A percentile compares a stretch with the other conserved stretches of the same genome.
Conservation (phyloP, 1,140 invertebrate genomes). For the Brachionus manjavacas region DNA sequence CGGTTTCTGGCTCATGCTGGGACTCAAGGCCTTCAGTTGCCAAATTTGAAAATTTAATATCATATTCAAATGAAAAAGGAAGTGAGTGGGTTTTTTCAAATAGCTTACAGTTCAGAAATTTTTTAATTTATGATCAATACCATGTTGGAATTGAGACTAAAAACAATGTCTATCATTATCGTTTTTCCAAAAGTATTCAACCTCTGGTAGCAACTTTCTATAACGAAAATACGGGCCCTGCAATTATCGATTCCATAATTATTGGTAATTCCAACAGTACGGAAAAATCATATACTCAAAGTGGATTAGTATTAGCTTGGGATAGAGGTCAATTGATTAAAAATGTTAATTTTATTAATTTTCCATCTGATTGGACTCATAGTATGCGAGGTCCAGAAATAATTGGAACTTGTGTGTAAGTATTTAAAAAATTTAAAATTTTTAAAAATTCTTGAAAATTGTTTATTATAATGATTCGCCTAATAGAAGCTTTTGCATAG, state of each 20-base stretch:
- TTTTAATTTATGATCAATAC: constrained; percentile 48
- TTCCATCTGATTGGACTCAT: not conserved
- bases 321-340: constrained; percentile 20
- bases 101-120: constrained; percentile 49
- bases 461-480: too few species aligned
- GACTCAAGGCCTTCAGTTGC: not conserved
- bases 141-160: constrained; percentile 46
- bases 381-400: not conserved
- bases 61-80: constrained; percentile 44
- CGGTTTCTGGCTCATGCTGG: constrained; percentile 32
- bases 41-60: constrained; percentile 44
- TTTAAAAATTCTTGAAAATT: too few species aligned
- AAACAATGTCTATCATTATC: not conserved
- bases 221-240: constrained; percentile 19
- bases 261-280: not conserved
- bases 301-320: constrained; percentile 10
- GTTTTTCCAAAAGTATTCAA: not conserved
- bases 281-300: constrained; percentile 42
- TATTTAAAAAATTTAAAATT: too few species aligned
- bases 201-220: not conserved
- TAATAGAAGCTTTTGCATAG: too few species aligned
- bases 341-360: constrained; percentile 31
- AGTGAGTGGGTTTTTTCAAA: constrained; percentile 50
- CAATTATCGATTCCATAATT: constrained; percentile 17
- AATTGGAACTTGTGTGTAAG: constrained; percentile 26